Evolutionary conservation across 1,140 invertebrate genomes (phyloP).

Genomic region (Drosophila equinoxialis): DNA sequence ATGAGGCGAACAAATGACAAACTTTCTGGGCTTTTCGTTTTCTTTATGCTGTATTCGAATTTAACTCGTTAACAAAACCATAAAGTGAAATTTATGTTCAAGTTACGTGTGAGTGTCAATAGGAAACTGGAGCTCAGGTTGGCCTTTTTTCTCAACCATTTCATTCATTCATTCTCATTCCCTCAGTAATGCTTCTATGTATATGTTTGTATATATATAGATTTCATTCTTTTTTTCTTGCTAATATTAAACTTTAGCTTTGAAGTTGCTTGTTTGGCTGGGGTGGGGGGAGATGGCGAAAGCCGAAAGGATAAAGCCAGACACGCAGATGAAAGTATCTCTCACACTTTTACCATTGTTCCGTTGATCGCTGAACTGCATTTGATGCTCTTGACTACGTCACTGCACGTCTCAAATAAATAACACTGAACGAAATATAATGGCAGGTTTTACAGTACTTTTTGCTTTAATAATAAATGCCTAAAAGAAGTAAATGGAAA

Average conservation of each 20-base stretch:
- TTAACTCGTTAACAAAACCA: constrained; percentile 81
- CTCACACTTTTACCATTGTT: constrained; percentile 49
- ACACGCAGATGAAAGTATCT: constrained; percentile 36
- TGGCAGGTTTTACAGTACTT: too few species aligned
- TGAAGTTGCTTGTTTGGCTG: constrained; percentile 59
- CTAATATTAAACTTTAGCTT: constrained; percentile 73
- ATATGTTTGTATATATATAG: constrained; percentile 9
- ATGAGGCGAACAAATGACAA: constrained; percentile 70
- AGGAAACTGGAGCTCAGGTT: constrained; percentile 29
- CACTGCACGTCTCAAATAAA: constrained; percentile 64
- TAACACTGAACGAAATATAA: constrained; percentile 12
- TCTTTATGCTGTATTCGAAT: constrained; percentile 68
- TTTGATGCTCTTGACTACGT: constrained; percentile 78
- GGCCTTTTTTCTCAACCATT: constrained; percentile 15
- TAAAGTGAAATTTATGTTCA: constrained; percentile 79
- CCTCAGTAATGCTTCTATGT: constrained; percentile 10
- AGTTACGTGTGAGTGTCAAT: constrained; percentile 70
- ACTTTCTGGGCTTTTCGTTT: constrained; percentile 57
- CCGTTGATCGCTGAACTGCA: constrained; percentile 52
- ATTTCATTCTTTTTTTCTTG: constrained; percentile 59
- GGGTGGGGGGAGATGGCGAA: constrained; percentile 41
- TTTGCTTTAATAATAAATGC: too few species aligned
- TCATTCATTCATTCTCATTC: constrained; percentile 24
- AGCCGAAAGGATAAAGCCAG: constrained; percentile 71
- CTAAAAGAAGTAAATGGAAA: too few species aligned